These are phyloP conservation scores for Aspidapion aeneum DNA, from an alignment of 2,888 invertebrate genomes.

Conservation along the genomic window DNA sequence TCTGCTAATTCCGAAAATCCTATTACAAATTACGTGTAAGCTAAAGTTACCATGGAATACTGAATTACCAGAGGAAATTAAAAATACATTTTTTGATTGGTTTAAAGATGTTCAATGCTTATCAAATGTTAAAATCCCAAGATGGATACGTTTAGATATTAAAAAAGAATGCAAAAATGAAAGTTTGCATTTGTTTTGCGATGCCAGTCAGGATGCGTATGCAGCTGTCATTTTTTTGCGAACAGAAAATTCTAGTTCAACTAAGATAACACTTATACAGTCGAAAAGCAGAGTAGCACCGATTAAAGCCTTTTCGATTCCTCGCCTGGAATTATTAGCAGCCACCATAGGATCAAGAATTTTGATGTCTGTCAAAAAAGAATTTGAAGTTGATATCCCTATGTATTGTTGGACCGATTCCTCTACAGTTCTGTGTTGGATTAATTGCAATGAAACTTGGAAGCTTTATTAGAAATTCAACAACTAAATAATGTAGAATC, in stretches of 20 bases:
- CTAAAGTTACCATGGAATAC: background rate
- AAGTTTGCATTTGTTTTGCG: background rate
- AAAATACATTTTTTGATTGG: background rate
- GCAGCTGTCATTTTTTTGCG: background rate
- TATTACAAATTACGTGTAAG: background rate
- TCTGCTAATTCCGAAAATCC: background rate
- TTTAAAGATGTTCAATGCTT: background rate
- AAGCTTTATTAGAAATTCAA: background rate
- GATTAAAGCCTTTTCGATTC: background rate
- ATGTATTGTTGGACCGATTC: background rate
- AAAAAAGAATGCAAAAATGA: background rate
- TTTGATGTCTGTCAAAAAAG: background rate
- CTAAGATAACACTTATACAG: background rate
- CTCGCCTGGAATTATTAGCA: background rate
- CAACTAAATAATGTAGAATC: background rate
- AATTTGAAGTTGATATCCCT: background rate
- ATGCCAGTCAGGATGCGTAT: background rate
- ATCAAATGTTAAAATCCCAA: background rate
- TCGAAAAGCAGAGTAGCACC: background rate
- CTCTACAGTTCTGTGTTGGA: background rate
- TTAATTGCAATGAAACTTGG: background rate
- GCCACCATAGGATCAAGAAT: background rate
- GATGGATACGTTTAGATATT: too few relatives aligned
- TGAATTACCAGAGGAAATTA: background rate
- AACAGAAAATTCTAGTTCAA: background rate